Base-by-base conservation (phyloP, 2,113 vertebrate genomes). In the Prionailurus viverrinus region DNA sequence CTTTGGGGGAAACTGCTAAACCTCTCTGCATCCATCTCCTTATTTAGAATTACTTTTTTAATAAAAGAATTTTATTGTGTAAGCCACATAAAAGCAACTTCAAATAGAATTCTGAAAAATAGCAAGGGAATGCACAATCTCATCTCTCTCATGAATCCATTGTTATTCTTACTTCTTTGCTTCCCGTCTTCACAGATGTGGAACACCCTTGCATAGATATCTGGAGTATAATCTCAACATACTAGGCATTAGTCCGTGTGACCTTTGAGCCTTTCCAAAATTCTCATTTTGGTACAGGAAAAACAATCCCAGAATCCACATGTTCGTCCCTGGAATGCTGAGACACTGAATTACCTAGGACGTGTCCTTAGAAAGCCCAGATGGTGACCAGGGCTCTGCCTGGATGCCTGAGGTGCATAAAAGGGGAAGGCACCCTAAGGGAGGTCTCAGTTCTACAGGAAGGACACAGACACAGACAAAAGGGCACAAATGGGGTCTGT, bases 251-350 rank as follows among this genome's bases (percentile, higher is more conserved):
- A n/a, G 80, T 31, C 55, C 9, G 21, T 33, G 4, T 27, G 39
- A 83, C 81, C 74, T 95, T 55, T 58, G 55, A 87, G 33, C 45
- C 27, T 71, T 91, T 36, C 45, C 74, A 87, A 96, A 58, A 58
- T 41, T 82, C 33, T 31, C 18, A 39, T 53, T 73, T 80, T 27
- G 33, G 33, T 71, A 41, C 27, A 58, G 15, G 85, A 87, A 61
- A 89, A 95, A 76, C 29, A 55, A 85, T 76, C 33, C 13, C 3
- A 13, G 39, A 48, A 61, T 29, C 39, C 78, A 53, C 31, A n/a
- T 12, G 25, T 69, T 5, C 1, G 10, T 92, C 14, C 7, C 23
- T 13, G 39, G 31, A 31, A 51, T 33, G 0, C 29, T 65, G 15
- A 81, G 14, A 39, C 13, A 58, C 65, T 12, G 18, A 10, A 63